These are phyloP conservation scores for Trimorus sp. DNA, from an alignment of 2,888 invertebrate species.

Conservation along the genomic window DNA sequence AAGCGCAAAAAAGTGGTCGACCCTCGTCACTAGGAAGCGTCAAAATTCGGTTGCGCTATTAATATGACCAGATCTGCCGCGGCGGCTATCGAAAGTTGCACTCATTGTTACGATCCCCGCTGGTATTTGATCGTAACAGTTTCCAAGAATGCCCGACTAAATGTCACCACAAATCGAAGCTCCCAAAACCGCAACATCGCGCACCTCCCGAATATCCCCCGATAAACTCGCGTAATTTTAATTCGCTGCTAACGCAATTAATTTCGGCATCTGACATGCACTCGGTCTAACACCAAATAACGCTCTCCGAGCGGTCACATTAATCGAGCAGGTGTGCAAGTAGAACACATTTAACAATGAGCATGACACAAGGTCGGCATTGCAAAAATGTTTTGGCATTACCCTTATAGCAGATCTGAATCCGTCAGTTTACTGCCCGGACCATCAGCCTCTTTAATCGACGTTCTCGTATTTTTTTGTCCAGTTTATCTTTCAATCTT, in stretches of 20 bases:
- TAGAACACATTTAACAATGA: slow-evolving; percentile 12
- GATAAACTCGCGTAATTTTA: too few species aligned
- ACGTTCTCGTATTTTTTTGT: too few species aligned
- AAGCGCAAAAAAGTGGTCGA: too few species aligned
- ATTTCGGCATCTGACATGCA: too few species aligned
- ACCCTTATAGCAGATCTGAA: not conserved
- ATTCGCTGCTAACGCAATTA: too few species aligned
- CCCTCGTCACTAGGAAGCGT: slow-evolving; percentile 9
- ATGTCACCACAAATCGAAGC: too few species aligned
- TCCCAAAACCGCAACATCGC: too few species aligned
- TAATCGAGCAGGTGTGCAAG: slow-evolving; percentile 3
- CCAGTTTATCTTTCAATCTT: too few species aligned
- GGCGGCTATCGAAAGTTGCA: slow-evolving; percentile 33
- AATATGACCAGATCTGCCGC: slow-evolving; percentile 50
- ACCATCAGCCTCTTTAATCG: not conserved
- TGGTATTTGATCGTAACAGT: too few species aligned
- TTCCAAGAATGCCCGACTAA: too few species aligned
- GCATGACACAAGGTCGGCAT: slow-evolving; percentile 12
- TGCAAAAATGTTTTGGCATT: slow-evolving; percentile 21
- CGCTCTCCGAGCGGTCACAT: not conserved
- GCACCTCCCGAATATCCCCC: too few species aligned
- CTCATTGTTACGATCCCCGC: not conserved
- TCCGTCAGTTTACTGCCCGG: not conserved
- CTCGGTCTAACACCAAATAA: too few species aligned
- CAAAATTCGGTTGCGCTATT: slow-evolving; percentile 48